phyloP scores from a whole-genome alignment of 2,888 invertebrate species.

The Sinhomidia bicolor region DNA sequence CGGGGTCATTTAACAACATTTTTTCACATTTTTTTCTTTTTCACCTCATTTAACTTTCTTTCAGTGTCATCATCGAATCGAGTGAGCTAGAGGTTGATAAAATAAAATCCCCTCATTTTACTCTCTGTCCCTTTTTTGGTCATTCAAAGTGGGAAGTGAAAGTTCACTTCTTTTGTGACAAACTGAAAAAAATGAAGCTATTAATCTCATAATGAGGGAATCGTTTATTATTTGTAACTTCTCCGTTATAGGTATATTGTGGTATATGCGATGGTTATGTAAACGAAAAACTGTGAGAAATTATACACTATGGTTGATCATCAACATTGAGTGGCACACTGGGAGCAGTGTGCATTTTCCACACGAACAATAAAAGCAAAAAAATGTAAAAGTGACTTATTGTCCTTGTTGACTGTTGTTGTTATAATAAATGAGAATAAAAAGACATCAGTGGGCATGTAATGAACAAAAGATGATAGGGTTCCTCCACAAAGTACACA shows the following conservation, averaged over 20 bases:
- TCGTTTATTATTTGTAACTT: slow-evolving; percentile 68
- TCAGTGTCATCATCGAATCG: background rate
- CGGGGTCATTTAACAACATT: slow-evolving; percentile 76
- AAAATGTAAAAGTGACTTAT: slow-evolving; percentile 60
- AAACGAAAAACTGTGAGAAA: slow-evolving; percentile 59
- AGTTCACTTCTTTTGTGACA: slow-evolving; percentile 47
- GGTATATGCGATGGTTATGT: background rate
- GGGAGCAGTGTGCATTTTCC: background rate
- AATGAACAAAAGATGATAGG: background rate
- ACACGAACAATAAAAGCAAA: background rate
- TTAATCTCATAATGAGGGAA: slow-evolving; percentile 77
- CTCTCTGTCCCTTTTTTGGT: background rate
- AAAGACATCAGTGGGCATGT: slow-evolving; percentile 7
- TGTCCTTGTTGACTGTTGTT: slow-evolving; percentile 63
- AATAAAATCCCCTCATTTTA: background rate
- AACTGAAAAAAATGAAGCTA: slow-evolving; percentile 52
- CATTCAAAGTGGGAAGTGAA: slow-evolving; percentile 18
- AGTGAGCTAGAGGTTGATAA: background rate
- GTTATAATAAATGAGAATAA: slow-evolving; percentile 12
- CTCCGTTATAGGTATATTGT: background rate
- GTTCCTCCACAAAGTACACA: too few relatives aligned
- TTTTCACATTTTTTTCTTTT: slow-evolving; percentile 70
- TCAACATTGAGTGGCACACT: background rate
- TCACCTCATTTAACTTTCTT: slow-evolving; percentile 44
- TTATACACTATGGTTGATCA: background rate